A percentile compares a stretch with the other conserved stretches of the same genome.
These are phyloP conservation scores for Phataginus tetradactyla DNA, from an alignment of 2,797 vertebrate genomes.

Conservation along the genomic window DNA sequence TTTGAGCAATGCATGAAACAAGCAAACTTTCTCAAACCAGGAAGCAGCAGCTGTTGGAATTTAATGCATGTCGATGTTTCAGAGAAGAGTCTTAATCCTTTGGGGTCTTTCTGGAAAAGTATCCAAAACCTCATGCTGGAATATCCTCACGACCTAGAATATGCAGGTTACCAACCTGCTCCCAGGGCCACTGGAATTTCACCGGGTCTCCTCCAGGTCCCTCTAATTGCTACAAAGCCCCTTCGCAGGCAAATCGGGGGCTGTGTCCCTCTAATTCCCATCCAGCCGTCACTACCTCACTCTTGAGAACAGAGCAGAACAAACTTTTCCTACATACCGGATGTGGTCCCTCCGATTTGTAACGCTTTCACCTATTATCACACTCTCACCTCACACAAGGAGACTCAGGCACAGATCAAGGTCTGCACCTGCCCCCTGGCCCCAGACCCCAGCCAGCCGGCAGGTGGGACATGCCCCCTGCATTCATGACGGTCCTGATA, in stretches of 20 bases:
- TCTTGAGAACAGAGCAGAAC: not conserved
- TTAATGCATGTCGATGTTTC: constrained; percentile 45
- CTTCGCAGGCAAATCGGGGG: not conserved
- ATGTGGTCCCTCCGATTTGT: not conserved
- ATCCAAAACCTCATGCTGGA: constrained; percentile 37
- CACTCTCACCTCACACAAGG: not conserved
- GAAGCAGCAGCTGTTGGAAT: constrained; percentile 56
- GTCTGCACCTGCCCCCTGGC: not conserved
- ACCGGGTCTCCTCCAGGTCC: not conserved
- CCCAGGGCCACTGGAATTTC: not conserved
- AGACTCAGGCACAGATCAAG: not conserved
- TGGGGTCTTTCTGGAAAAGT: constrained; percentile 49
- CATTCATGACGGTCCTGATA: not conserved
- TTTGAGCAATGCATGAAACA: constrained; percentile 48
- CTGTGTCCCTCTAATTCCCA: not conserved
- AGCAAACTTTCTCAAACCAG: constrained; percentile 42
- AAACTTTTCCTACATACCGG: not conserved
- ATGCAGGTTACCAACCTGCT: not conserved
- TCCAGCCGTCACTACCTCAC: not conserved
- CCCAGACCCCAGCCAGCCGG: not conserved
- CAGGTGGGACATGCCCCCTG: not conserved
- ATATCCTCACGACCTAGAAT: constrained; percentile 44
- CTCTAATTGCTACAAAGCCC: not conserved
- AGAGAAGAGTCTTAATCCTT: not conserved
- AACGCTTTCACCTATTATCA: not conserved